A percentile compares a stretch with the other conserved stretches of the same genome.
Evolutionary conservation across 2,797 vertebrate species (phyloP).

Genomic region (Scyliorhinus canicula): DNA sequence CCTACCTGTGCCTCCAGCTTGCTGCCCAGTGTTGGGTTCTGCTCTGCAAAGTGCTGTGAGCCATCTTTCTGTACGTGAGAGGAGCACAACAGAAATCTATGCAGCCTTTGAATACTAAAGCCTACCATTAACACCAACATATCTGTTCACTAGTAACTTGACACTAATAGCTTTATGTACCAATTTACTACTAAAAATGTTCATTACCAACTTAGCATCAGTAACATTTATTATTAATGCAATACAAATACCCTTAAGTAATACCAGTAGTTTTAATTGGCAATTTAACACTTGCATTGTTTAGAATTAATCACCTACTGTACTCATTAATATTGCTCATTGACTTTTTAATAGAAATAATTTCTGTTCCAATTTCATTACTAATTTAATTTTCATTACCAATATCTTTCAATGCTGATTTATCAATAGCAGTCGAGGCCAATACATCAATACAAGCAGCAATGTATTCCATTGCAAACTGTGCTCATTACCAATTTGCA

Average conservation of each 20-base stretch:
- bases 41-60: conserved; percentile 16
- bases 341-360: not conserved
- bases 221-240: conserved; percentile 19
- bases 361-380: not conserved
- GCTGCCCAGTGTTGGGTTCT: not conserved
- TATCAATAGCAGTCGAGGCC: not conserved
- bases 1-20: not conserved
- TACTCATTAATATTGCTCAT: not conserved
- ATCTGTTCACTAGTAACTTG: not conserved
- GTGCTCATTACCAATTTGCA: not conserved
- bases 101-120: conserved; percentile 12
- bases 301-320: not conserved
- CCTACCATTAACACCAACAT: not conserved
- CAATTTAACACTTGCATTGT: conserved; percentile 30
- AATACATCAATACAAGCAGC: not conserved
- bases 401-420: conserved; percentile 7
- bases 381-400: conserved; percentile 5
- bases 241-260: conserved; percentile 5
- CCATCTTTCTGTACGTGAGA: not conserved
- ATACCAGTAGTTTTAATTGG: conserved; percentile 8
- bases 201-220: conserved; percentile 22
- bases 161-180: not conserved
- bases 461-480: not conserved
- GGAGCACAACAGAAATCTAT: not conserved
- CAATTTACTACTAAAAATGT: not conserved